Evolutionary conservation across 2,888 invertebrate species (phyloP).

Genomic region (Hypomecis atomaria): DNA sequence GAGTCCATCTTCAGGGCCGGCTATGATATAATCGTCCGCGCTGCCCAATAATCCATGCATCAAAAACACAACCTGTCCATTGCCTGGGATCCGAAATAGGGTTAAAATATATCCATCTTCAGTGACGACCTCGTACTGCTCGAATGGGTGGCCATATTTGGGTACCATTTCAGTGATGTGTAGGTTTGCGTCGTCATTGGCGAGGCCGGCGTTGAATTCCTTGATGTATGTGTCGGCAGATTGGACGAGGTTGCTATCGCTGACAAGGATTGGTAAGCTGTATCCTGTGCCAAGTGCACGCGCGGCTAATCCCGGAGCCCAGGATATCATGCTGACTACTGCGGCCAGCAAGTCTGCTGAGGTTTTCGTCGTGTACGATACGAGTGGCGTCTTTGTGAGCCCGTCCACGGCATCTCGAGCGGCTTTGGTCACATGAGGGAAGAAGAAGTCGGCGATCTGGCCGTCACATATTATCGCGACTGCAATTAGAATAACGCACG

Average conservation of each 20-base stretch:
- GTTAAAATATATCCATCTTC: conserved; percentile 64
- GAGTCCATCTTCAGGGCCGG: conserved; percentile 61
- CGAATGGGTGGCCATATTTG: conserved; percentile 62
- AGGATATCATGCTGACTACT: conserved; percentile 43
- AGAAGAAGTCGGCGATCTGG: conserved; percentile 43
- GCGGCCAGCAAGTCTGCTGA: conserved; percentile 48
- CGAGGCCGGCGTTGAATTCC: conserved; percentile 49
- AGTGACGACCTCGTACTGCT: conserved; percentile 58
- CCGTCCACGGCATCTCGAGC: conserved; percentile 39
- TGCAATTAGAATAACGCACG: conserved; percentile 36
- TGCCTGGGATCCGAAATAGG: conserved; percentile 62
- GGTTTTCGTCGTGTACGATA: conserved; percentile 40
- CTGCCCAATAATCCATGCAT: conserved; percentile 71
- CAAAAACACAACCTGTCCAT: conserved; percentile 62
- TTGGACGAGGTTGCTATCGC: conserved; percentile 48
- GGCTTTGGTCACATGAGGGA: conserved; percentile 39
- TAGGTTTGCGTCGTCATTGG: conserved; percentile 59
- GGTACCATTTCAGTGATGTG: conserved; percentile 51
- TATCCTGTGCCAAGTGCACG: conserved; percentile 43
- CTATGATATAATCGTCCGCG: conserved; percentile 66
- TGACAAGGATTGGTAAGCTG: conserved; percentile 46
- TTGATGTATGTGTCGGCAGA: conserved; percentile 46
- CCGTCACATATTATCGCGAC: conserved; percentile 37
- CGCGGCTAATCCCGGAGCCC: conserved; percentile 47
- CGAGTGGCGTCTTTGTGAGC: conserved; percentile 43